Evolutionary conservation across 1,140 invertebrate genomes (phyloP).

Genomic region (Trichomalopsis sarcophagae): DNA sequence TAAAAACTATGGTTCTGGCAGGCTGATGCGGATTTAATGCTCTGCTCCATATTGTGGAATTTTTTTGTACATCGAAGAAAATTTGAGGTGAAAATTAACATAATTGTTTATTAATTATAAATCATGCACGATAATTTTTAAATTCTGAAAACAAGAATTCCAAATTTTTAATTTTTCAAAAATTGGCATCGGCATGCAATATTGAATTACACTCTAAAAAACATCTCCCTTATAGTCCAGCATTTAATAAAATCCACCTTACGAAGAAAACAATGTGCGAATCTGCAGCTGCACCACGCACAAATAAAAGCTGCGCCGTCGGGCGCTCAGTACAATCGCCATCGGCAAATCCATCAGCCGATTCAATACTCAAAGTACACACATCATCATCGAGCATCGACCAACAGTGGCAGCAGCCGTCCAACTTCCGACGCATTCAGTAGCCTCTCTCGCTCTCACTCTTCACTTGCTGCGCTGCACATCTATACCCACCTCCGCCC

Average conservation of each 20-base stretch:
- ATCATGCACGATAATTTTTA: too few relatives aligned
- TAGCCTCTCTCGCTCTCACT: neutral
- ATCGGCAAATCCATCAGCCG: neutral
- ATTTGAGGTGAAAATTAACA: too few relatives aligned
- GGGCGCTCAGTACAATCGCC: neutral
- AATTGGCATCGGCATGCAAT: too few relatives aligned
- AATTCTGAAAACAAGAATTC: too few relatives aligned
- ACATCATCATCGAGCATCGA: slow-evolving; percentile 13
- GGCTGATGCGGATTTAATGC: neutral
- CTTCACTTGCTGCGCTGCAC: neutral
- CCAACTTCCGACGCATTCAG: neutral
- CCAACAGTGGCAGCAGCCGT: neutral
- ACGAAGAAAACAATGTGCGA: too few relatives aligned
- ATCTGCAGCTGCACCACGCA: too few relatives aligned
- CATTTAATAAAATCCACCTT: neutral
- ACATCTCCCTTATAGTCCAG: neutral
- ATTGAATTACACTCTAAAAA: neutral
- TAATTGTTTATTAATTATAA: too few relatives aligned
- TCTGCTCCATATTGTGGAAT: too few relatives aligned
- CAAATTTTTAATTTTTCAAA: neutral
- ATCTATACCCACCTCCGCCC: neutral
- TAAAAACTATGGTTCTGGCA: slow-evolving; percentile 25
- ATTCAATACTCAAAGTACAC: neutral
- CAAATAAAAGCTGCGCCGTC: too few relatives aligned
- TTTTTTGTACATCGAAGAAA: too few relatives aligned